A percentile compares a stretch with the other conserved stretches of the same genome.
These are phyloP conservation scores for Sinocyclocheilus rhinocerous DNA, from an alignment of 2,113 vertebrate species.

Conservation along the genomic window DNA sequence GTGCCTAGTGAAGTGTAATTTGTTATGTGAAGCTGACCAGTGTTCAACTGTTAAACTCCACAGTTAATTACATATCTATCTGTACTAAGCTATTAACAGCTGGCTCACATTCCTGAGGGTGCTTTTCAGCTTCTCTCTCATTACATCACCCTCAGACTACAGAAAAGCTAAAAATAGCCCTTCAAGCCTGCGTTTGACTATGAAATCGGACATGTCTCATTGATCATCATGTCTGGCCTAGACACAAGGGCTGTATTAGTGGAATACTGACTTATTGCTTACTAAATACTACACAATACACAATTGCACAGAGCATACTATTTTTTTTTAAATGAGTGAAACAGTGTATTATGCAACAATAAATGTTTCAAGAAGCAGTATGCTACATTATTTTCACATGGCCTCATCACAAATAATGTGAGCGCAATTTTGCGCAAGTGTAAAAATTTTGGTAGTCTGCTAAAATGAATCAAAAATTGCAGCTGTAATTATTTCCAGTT, in stretches of 20 bases:
- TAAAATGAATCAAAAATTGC: too few relatives aligned
- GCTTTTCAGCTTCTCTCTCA: not conserved
- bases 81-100: not conserved
- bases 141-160: slow-evolving; percentile 30
- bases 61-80: not conserved
- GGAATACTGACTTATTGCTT: not conserved
- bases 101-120: not conserved
- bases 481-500: too few relatives aligned
- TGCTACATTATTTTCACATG: not conserved
- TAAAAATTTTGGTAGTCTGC: not conserved
- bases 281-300: not conserved
- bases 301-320: too few relatives aligned
- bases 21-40: not conserved
- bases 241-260: not conserved
- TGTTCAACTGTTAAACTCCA: not conserved
- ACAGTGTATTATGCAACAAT: not conserved
- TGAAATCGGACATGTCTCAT: slow-evolving; percentile 81
- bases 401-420: too few relatives aligned
- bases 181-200: slow-evolving; percentile 66
- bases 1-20: not conserved
- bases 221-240: slow-evolving; percentile 64
- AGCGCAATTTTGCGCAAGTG: too few relatives aligned
- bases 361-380: not conserved
- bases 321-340: too few relatives aligned
- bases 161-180: slow-evolving; percentile 50